Conservation (phyloP, 1,140 invertebrate genomes). For the Drosophila auraria region DNA sequence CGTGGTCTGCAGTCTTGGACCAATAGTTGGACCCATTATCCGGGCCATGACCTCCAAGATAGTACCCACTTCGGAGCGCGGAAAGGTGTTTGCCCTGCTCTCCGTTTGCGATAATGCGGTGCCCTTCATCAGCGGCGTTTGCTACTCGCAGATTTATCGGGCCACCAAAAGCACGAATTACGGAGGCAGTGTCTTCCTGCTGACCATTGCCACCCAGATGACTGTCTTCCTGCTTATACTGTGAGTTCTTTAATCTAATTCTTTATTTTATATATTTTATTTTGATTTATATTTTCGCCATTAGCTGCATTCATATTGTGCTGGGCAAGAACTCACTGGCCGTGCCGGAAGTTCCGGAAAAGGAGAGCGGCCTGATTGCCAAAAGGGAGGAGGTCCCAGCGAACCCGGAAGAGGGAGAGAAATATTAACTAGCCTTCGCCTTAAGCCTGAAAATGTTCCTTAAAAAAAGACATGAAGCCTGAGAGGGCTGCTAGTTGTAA, state of each 20-base stretch:
- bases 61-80: conserved; percentile 88
- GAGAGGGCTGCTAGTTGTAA: neutral
- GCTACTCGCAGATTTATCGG: conserved; percentile 90
- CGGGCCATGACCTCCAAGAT: conserved; percentile 91
- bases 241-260: conserved; percentile 86
- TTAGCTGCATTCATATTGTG: conserved; percentile 74
- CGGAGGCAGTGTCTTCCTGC: conserved; percentile 88
- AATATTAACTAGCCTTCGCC: neutral
- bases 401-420: neutral
- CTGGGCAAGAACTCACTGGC: conserved; percentile 67
- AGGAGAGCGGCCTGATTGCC: conserved; percentile 65
- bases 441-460: conserved; percentile 7
- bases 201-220: conserved; percentile 89
- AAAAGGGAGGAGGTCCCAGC: conserved; percentile 2
- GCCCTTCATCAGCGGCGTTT: conserved; percentile 88
- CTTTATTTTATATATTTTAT: neutral
- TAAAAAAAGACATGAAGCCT: conserved; percentile 13
- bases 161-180: conserved; percentile 86
- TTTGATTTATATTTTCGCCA: no score
- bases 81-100: conserved; percentile 91
- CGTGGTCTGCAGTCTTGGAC: conserved; percentile 89
- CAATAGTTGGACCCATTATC: conserved; percentile 90
- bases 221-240: conserved; percentile 87
- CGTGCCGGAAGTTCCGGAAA: conserved; percentile 70
- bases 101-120: conserved; percentile 92